A percentile compares a stretch with the other conserved stretches of the same genome.
Evolutionary conservation across 2,888 invertebrate genomes (phyloP).

Genomic region (Rhimphoctona megacephalus): DNA sequence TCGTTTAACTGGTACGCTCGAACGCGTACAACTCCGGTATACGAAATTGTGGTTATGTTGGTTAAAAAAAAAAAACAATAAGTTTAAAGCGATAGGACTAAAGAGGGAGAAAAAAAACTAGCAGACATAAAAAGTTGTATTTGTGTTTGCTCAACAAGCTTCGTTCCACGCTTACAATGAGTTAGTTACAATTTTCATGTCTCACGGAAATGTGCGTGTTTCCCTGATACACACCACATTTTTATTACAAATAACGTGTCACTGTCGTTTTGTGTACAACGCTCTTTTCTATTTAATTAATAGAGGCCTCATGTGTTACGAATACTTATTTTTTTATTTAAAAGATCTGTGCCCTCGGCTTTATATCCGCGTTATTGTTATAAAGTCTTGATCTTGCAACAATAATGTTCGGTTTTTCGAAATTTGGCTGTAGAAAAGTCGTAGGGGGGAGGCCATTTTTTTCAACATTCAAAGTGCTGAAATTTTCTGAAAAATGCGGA

Average conservation of each 20-base stretch:
- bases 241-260: background rate
- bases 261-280: background rate
- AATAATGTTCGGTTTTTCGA: background rate
- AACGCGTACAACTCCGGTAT: constrained; percentile 30
- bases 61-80: constrained; percentile 10
- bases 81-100: background rate
- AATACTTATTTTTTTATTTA: background rate
- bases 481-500: no score
- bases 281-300: background rate
- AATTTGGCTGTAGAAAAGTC: no score
- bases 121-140: background rate
- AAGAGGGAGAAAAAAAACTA: background rate
- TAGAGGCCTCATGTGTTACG: background rate
- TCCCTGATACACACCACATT: background rate
- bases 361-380: background rate
- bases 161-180: constrained; percentile 4
- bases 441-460: no score
- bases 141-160: constrained; percentile 16
- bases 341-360: background rate
- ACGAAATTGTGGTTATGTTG: background rate
- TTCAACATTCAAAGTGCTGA: no score
- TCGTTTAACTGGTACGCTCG: constrained; percentile 41
- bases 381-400: background rate
- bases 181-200: background rate
- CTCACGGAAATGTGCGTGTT: constrained; percentile 20